Percentiles rank a stretch among this genome's conserved stretches.
phyloP scores from a whole-genome alignment of 2,113 vertebrate genomes.

The Prunella fulvescens region DNA sequence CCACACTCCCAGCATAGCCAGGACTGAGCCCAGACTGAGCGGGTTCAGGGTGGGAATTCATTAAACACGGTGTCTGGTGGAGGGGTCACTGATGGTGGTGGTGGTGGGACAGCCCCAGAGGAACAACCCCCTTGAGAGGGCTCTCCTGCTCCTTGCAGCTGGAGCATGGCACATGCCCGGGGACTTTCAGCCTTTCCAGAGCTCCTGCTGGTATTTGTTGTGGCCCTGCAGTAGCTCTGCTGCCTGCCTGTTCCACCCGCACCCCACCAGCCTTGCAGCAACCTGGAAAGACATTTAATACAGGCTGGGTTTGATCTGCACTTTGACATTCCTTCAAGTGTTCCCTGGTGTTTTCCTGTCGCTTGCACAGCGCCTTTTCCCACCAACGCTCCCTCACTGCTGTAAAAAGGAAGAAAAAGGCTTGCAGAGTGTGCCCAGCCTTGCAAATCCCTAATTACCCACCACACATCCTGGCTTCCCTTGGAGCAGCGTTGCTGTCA shows the following conservation, averaged over 20 bases:
- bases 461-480: not conserved
- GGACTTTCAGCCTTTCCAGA: not conserved
- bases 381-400: not conserved
- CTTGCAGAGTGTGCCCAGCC: not conserved
- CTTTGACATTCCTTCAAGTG: not conserved
- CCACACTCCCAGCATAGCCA: not conserved
- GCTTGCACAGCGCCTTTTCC: not conserved
- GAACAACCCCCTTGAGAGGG: not conserved
- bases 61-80: accelerated
- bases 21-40: not conserved
- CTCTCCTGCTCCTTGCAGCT: not conserved
- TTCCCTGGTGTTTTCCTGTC: slow-evolving; percentile 29
- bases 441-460: slow-evolving; percentile 2
- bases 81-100: not conserved
- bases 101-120: not conserved
- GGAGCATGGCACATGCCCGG: not conserved
- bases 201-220: not conserved
- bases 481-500: not conserved
- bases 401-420: not conserved
- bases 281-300: not conserved
- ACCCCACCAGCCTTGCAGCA: not conserved
- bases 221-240: not conserved
- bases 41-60: not conserved
- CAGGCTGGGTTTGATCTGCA: not conserved
- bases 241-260: not conserved